Evolutionary conservation across 2,797 vertebrate species (phyloP).

Genomic region (Coccyzus lansbergi): DNA sequence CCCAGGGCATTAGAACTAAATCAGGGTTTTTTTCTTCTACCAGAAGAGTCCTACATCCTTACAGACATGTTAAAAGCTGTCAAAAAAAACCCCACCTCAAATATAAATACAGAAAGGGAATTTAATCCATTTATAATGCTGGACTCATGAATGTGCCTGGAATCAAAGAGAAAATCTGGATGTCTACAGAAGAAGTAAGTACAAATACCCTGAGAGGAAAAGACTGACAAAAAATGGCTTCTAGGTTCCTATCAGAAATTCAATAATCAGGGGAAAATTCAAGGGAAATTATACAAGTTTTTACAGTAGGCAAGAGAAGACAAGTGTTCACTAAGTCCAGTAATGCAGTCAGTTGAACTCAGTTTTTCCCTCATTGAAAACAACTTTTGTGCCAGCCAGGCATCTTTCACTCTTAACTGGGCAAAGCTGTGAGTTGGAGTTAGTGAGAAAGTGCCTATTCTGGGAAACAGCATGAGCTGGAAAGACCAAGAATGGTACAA

Average conservation of each 20-base stretch:
- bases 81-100: background rate
- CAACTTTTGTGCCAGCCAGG: background rate
- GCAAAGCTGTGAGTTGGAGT: background rate
- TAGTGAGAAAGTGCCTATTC: background rate
- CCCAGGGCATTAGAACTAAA: background rate
- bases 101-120: background rate
- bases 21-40: background rate
- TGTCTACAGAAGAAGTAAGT: background rate
- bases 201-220: background rate
- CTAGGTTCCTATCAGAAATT: constrained; percentile 51
- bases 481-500: constrained; percentile 12
- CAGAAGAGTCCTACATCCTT: background rate
- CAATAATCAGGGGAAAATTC: background rate
- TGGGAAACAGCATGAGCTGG: background rate
- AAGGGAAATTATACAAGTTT: background rate
- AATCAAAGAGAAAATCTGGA: background rate
- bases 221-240: background rate
- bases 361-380: background rate
- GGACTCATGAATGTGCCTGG: background rate
- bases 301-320: background rate
- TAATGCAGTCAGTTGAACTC: background rate
- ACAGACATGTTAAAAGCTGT: background rate
- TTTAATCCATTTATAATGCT: background rate
- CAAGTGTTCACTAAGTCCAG: background rate
- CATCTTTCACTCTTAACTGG: background rate